Percentiles rank a stretch among this genome's conserved stretches.
These are phyloP conservation scores for Aptenodytes patagonicus DNA, from an alignment of 2,113 vertebrate genomes.

Conservation along the genomic window DNA sequence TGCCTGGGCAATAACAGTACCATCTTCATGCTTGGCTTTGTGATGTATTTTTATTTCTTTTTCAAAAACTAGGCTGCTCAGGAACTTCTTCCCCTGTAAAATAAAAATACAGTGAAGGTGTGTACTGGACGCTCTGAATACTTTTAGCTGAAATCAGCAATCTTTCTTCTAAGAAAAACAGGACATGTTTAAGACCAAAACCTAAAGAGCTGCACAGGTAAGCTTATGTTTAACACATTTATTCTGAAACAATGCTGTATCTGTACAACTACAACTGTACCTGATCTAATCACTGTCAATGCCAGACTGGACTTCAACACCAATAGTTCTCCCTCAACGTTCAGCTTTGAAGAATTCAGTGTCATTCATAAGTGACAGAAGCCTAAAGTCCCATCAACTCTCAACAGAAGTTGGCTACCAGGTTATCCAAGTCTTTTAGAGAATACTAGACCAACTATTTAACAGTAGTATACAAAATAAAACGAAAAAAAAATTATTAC, in stretches of 20 bases:
- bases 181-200: neutral
- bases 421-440: neutral
- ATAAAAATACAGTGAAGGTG: neutral
- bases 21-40: conserved; percentile 72
- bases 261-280: neutral
- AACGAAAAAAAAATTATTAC: neutral
- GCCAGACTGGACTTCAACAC: neutral
- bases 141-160: neutral
- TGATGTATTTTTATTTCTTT: conserved; percentile 75
- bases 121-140: neutral
- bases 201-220: neutral
- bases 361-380: neutral
- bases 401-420: neutral
- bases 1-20: conserved; percentile 73
- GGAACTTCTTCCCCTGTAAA: conserved; percentile 77
- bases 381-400: neutral
- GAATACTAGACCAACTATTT: neutral
- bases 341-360: neutral
- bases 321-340: neutral
- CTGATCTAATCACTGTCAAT: neutral
- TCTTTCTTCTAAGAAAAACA: neutral
- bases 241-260: neutral
- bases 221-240: neutral
- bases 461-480: neutral
- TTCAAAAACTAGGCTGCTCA: conserved; percentile 76